Evolutionary conservation across 2,113 vertebrate genomes (phyloP), one percentile per base, ranked within the genome.

Genomic region (Eonycteris spelaea): DNA sequence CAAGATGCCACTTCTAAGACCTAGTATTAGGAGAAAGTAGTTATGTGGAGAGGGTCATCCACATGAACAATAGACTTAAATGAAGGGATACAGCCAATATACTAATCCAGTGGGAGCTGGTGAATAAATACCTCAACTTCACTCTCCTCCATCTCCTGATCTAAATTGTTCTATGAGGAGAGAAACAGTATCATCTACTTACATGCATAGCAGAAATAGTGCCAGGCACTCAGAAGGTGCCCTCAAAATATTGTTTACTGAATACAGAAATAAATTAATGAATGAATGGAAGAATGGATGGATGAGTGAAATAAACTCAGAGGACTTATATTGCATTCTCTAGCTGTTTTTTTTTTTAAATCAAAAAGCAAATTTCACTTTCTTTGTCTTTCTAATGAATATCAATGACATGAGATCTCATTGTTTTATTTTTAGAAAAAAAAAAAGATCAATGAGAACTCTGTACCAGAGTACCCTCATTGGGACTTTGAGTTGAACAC

Each of bases 401-500:
- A 26, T 91, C 93, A 96, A 77, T 89, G 55, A 22, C 91, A 53
- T 68, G 55, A 95, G 61, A 80, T 65, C 48, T 96, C 61, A 92
- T 97, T 96, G 94, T 95, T 95, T 95, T 90, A 85, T 73, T 95
- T 97, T 95, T 95, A 96, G 92, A 16, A 51, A 51, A 51, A 51
- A 51, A 85, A 63, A 82, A 92, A 28, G 43, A 59, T 88, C 88
- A 86, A n/a, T 96, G 55, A 82, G 67, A 94, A 70, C 21, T 51
- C 61, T 94, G 77, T 87, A 53, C 53, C 28, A 79, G 67, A 94
- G 28, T 55, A 53, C 70, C 79, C 91, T 95, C 91, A 15, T 0
- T 89, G 95, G 93, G 68, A 96, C 40, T 95, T 91, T 65, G 51
- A 91, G 74, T 91, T 89, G 89, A 91, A 75, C 74, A 94, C 26